phyloP scores from a whole-genome alignment of 30 jellyfish, hydroid and myxozoan genomes.

The Aurelia aurita region DNA sequence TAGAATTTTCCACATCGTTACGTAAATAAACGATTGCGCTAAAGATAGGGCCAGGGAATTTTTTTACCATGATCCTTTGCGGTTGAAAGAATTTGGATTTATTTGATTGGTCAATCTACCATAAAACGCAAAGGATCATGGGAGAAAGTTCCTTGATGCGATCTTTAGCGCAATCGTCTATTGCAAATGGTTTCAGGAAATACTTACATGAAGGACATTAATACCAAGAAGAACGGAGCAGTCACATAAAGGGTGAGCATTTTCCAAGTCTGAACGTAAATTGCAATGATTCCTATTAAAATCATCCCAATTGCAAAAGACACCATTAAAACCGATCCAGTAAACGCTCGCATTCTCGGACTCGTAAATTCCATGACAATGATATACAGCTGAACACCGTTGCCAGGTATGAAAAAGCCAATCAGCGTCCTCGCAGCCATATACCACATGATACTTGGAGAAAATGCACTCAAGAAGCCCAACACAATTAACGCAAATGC shows the following conservation, averaged over 20 bases:
- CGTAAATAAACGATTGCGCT: too few species aligned
- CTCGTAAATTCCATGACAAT: constrained; percentile 57
- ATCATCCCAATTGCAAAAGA: constrained; percentile 63
- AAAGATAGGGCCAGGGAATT: too few species aligned
- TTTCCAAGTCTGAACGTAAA: constrained; percentile 68
- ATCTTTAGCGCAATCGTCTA: too few species aligned
- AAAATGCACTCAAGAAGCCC: constrained; percentile 79
- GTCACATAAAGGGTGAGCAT: constrained; percentile 13
- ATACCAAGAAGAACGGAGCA: constrained; percentile 19
- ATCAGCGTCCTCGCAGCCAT: constrained; percentile 48
- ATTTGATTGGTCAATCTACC: too few species aligned
- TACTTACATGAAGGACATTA: constrained; percentile 62
- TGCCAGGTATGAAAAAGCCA: constrained; percentile 76
- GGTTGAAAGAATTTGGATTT: too few species aligned
- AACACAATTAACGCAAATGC: constrained; percentile 7
- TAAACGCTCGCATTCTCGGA: constrained; percentile 70
- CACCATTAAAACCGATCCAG: constrained; percentile 54
- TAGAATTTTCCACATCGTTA: too few species aligned
- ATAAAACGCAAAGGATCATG: too few species aligned
- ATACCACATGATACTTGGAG: constrained; percentile 67
- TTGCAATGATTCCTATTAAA: constrained; percentile 67
- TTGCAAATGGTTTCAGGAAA: too few species aligned
- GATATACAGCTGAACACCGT: constrained; percentile 25
- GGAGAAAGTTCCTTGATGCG: too few species aligned
- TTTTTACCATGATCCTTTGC: too few species aligned